Base-by-base conservation (phyloP, 2,888 invertebrate species). In the Polyploca ridens region DNA sequence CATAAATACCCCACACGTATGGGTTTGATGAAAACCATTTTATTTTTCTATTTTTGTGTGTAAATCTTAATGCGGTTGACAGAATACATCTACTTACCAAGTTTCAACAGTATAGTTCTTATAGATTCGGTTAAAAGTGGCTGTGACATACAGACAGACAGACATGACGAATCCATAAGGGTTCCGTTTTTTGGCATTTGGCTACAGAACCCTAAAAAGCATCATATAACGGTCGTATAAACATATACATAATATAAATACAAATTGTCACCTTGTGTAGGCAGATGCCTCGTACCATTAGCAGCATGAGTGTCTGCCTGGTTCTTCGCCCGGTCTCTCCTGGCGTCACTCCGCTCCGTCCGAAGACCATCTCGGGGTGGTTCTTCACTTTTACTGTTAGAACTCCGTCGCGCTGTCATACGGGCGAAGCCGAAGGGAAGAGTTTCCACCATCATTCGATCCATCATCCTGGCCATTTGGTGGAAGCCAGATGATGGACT, bases 391-490 rank as follows among this genome's bases (percentile, higher is more conserved):
- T 79, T 74, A n/a, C 70, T 78, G 10, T 76, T 77, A 4, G 82
- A 83, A 82, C 90, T 75, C 33, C 94, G 90, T 64, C 95, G 94
- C 10, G 95, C 91, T 46, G 95, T 95, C 85, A 96, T 95, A 81
- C 95, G 94, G 41, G 96, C 96, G 82, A 95, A 96, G 57, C 95
- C 95, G 78, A 95, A 96, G 35, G 96, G 96, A 71, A 96, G 92
- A 65, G 96, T 95, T 76, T 96, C 96, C 66, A 95, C 88, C 86
- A 96, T 95, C 83, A 96, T 93, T 2, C 96, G 95, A 81, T 96
- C 96, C 96, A 96, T 96, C 96, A 96, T 96, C 63, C 96, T 92
- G 62, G 96, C 96, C 95, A 96, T 95, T 77, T 96, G 96, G 76
- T 96, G 96, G 70, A 96, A 94, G 58, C 95, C 93, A 63, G 95